These are phyloP conservation scores for Drosophila watanabei DNA, from an alignment of 1,140 invertebrate genomes.

Conservation along the genomic window DNA sequence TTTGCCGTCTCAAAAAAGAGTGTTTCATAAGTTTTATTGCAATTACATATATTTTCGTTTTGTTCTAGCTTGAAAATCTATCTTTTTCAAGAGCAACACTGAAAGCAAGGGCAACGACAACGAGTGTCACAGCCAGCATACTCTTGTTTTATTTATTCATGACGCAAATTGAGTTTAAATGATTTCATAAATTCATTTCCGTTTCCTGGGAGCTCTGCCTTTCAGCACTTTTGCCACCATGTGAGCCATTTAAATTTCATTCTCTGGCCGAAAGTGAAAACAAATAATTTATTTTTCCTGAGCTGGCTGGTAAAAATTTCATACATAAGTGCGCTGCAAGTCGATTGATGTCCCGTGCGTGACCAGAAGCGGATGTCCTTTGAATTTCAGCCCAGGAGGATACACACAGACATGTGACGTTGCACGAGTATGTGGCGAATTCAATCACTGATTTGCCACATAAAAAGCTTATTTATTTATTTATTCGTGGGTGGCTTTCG, in stretches of 20 bases:
- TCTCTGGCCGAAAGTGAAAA: conserved; percentile 49
- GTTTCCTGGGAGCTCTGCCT: conserved; percentile 49
- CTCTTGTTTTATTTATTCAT: conserved; percentile 71
- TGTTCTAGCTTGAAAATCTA: background rate
- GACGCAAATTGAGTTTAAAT: conserved; percentile 78
- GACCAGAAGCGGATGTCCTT: conserved; percentile 63
- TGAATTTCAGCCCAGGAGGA: conserved; percentile 7
- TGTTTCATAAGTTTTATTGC: no score
- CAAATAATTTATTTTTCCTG: conserved; percentile 49
- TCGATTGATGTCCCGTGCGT: conserved; percentile 50
- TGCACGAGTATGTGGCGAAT: conserved; percentile 19
- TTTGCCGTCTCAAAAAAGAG: no score
- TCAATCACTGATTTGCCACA: conserved; percentile 58
- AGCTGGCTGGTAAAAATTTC: conserved; percentile 31
- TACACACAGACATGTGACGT: background rate
- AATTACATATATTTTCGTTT: background rate
- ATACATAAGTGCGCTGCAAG: conserved; percentile 61
- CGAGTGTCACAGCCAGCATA: conserved; percentile 27
- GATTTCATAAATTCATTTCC: conserved; percentile 83
- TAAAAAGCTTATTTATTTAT: conserved; percentile 60
- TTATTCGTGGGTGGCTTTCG: conserved; percentile 46
- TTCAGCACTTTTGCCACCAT: conserved; percentile 3
- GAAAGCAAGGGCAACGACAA: conserved; percentile 11
- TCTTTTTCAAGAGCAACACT: background rate
- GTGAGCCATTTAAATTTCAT: conserved; percentile 59